Evolutionary conservation across 2,797 vertebrate genomes (phyloP).

Genomic region (Sylvilagus floridanus): DNA sequence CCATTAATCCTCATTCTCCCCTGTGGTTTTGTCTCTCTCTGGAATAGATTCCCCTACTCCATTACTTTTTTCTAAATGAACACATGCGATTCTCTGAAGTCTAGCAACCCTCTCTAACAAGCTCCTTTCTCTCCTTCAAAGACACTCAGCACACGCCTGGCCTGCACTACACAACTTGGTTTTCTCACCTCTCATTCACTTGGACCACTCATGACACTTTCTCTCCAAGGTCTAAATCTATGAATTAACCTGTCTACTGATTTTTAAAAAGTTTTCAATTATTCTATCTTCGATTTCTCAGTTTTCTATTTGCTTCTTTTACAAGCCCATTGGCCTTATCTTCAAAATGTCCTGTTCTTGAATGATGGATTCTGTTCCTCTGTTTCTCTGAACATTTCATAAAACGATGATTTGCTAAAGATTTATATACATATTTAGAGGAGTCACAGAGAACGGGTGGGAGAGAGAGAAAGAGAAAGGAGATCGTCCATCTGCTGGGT

Average conservation of each 20-base stretch:
- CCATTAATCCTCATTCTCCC: not conserved
- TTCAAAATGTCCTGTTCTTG: not conserved
- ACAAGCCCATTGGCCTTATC: not conserved
- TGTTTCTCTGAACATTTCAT: not conserved
- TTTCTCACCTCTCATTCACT: not conserved
- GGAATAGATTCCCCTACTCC: not conserved
- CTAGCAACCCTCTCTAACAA: not conserved
- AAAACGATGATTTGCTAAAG: not conserved
- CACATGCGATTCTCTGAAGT: not conserved
- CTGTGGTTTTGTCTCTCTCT: not conserved
- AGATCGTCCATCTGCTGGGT: too few relatives aligned
- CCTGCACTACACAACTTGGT: not conserved
- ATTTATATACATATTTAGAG: too few relatives aligned
- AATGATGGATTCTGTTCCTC: not conserved
- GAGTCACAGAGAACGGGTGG: too few relatives aligned
- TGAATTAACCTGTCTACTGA: not conserved
- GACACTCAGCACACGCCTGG: not conserved
- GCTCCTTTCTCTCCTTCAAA: not conserved
- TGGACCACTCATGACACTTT: not conserved
- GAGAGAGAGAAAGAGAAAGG: too few relatives aligned
- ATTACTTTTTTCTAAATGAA: not conserved
- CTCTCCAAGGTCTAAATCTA: not conserved
- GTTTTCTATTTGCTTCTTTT: not conserved
- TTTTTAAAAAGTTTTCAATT: not conserved
- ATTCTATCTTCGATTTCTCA: not conserved